Percentiles rank a stretch among this genome's conserved stretches.
Conservation (phyloP, 2,113 vertebrate species). For the Prietella phreatophila region DNA sequence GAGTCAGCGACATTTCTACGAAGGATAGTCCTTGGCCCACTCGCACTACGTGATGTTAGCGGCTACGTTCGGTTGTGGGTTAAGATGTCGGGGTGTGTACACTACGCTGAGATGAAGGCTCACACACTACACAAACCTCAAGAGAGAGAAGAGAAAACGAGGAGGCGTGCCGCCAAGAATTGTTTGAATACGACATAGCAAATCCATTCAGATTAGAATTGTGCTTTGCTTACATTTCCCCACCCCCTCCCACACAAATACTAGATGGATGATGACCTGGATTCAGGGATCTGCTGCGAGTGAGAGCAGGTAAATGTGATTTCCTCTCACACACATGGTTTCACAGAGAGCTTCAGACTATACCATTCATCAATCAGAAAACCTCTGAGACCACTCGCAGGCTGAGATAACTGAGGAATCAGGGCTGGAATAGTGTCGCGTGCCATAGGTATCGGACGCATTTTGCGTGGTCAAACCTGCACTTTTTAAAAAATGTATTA, state of each 20-base stretch:
- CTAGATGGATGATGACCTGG: not conserved
- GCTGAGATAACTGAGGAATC: not conserved
- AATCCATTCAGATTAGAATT: not conserved
- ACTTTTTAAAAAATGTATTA: no score
- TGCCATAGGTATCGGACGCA: not conserved
- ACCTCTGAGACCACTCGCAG: not conserved
- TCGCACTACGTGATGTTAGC: no score
- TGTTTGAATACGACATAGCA: not conserved
- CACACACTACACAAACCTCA: no score
- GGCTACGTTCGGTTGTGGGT: no score
- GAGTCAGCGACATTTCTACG: not conserved
- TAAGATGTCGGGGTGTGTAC: no score
- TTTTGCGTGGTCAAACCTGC: not conserved
- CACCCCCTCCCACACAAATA: not conserved
- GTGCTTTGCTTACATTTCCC: not conserved
- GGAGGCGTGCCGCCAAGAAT: not conserved
- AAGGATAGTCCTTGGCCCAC: no score
- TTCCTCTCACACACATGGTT: not conserved
- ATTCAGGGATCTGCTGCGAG: not conserved
- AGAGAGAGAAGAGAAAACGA: not conserved
- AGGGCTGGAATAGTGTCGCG: not conserved
- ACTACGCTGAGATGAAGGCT: no score
- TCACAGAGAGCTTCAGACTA: not conserved
- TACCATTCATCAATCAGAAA: not conserved
- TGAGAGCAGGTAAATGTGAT: not conserved